Evolutionary conservation across 1,140 invertebrate species (phyloP), one percentile per base, ranked within the genome.

Genomic region (Drosophila aff.): DNA sequence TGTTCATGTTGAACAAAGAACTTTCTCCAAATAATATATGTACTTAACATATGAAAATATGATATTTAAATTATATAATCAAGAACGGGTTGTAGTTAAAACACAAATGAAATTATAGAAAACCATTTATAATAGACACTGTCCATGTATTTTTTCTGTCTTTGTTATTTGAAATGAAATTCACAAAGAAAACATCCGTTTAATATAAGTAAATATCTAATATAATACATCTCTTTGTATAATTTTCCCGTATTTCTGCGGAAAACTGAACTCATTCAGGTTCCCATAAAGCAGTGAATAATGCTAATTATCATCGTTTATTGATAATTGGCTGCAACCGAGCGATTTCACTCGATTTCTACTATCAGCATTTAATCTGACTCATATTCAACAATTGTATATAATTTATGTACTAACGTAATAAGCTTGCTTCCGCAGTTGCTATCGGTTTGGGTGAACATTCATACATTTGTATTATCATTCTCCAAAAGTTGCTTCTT

Each of bases 271-370:
- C 36, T 52, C 46, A 68, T 55, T 72, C 40, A 58, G 38, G 46
- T 72, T 67, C 7, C 33, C 18, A 6, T 36, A 26, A 41, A 41
- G 15, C 53, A 41, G 36, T 60, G 28, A 73, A 60, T 61, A 73
- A 73, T 73, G 31, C 31, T 52, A 73, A 73, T 74, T 73, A 40
- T 61, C 55, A 31, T 52, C 71, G 68, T 61, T 74, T 74, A 50
- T 36, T 50, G 55, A 73, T 74, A 73, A 74, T 74, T 73, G 18
- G 31, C 13, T 43, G 13, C 36, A 71, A 11, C 44, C 40, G 11
- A 67, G 43, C 43, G 43, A 73, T 72, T 73, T 50, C 55, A 61
- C 71, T 72, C 53, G 55, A 73, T 73, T 73, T 72, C 52, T 73
- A 69, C 66, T 71, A 71, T 71, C 52, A 59, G 36, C 21, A 33